Conservation (phyloP, 1,140 invertebrate species). For the Caenorhabditis brenneri region DNA sequence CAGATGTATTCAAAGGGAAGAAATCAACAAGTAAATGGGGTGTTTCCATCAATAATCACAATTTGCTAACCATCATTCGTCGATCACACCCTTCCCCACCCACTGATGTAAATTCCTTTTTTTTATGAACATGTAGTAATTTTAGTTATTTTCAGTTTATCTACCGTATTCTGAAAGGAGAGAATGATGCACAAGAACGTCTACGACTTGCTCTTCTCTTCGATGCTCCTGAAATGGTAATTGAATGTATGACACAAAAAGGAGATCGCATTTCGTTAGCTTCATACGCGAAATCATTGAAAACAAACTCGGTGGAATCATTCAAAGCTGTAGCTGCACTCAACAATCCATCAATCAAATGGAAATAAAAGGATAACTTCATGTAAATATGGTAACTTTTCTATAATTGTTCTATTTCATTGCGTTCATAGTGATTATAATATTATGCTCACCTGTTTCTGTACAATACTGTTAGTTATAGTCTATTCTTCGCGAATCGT, state of each 20-base stretch:
- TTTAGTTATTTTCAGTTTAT: neutral
- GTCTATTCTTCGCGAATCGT: neutral
- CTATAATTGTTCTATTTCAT: neutral
- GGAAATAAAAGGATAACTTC: neutral
- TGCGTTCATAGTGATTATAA: neutral
- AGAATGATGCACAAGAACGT: constrained; percentile 16
- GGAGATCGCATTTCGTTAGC: constrained; percentile 1
- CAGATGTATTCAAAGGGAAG: constrained; percentile 27
- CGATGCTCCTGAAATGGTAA: constrained; percentile 24
- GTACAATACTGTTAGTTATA: neutral
- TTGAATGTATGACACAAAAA: constrained; percentile 37
- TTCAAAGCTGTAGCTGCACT: constrained; percentile 3
- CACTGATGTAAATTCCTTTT: neutral
- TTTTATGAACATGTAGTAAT: neutral
- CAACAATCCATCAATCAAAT: constrained; percentile 24
- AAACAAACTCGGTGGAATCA: constrained; percentile 2
- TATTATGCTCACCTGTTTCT: neutral
- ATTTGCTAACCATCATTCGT: neutral
- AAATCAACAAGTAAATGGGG: constrained; percentile 32
- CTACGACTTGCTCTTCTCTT: constrained; percentile 12
- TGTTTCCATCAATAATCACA: constrained; percentile 34
- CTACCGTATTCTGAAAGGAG: constrained; percentile 13
- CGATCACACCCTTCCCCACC: constrained; percentile 12
- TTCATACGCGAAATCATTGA: constrained; percentile 4
- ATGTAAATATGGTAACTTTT: neutral